These are phyloP conservation scores for Philaethria dido DNA, from an alignment of 2,888 invertebrate genomes.

Conservation along the genomic window DNA sequence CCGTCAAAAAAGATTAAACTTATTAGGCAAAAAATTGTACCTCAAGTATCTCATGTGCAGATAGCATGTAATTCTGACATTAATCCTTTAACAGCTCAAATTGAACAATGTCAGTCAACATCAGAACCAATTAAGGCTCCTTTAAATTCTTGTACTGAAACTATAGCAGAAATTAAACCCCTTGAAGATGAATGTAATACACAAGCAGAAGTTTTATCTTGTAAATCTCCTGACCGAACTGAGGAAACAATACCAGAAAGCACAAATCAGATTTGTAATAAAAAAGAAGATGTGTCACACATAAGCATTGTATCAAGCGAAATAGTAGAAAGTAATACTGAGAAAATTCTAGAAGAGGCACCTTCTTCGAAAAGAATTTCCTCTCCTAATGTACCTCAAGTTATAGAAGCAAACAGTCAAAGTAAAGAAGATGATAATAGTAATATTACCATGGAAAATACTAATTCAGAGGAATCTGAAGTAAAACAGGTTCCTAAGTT, in stretches of 20 bases:
- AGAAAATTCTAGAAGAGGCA: constrained; percentile 14
- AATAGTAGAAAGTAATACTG: constrained; percentile 15
- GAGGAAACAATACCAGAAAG: constrained; percentile 27
- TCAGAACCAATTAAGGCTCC: constrained; percentile 54
- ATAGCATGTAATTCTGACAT: constrained; percentile 49
- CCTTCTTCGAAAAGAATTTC: constrained; percentile 24
- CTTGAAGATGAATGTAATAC: constrained; percentile 16
- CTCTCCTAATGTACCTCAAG: constrained; percentile 49
- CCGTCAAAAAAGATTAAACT: constrained; percentile 78
- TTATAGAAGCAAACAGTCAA: constrained; percentile 38
- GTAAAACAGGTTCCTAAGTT: constrained; percentile 78
- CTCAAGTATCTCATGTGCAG: constrained; percentile 56
- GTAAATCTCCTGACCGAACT: constrained; percentile 17
- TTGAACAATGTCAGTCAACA: constrained; percentile 70
- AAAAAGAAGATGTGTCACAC: constrained; percentile 18
- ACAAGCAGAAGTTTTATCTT: constrained; percentile 25
- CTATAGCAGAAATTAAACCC: constrained; percentile 39
- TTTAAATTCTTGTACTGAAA: constrained; percentile 48
- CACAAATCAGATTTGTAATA: constrained; percentile 24
- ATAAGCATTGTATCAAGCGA: constrained; percentile 5
- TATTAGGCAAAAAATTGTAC: constrained; percentile 70
- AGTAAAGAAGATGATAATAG: constrained; percentile 44
- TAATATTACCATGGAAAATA: constrained; percentile 45
- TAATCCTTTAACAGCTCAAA: constrained; percentile 49
- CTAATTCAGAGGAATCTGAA: constrained; percentile 49